Evolutionary conservation across 2,888 invertebrate genomes (phyloP).

Genomic region (Cancer borealis): DNA sequence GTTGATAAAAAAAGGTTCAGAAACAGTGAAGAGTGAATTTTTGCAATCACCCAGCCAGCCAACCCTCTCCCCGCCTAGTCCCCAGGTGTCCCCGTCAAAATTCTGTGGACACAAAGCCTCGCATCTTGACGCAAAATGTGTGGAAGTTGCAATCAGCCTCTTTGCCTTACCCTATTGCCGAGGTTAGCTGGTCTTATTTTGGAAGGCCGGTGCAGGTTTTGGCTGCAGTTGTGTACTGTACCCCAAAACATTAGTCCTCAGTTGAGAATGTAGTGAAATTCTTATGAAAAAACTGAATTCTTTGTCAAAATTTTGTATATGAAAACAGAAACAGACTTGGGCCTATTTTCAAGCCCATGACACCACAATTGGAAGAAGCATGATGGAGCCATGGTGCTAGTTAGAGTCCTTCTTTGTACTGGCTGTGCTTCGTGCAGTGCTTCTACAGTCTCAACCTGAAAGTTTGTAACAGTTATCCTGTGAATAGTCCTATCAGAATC

Average conservation of each 20-base stretch:
- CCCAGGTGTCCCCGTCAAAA: constrained; percentile 31
- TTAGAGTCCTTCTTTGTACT: background rate
- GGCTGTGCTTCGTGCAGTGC: constrained; percentile 16
- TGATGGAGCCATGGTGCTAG: constrained; percentile 25
- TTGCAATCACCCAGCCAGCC: background rate
- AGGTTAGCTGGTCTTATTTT: background rate
- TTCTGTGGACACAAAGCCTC: constrained; percentile 14
- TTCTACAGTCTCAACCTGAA: background rate
- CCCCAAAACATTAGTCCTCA: background rate
- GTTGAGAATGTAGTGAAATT: constrained; percentile 8
- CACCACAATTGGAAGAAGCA: background rate
- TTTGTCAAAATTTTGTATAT: constrained; percentile 12
- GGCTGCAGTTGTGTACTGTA: background rate
- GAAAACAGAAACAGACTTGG: background rate
- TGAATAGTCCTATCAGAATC: background rate
- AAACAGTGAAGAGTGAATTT: background rate
- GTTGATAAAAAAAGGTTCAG: background rate
- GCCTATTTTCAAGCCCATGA: background rate
- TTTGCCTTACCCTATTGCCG: constrained; percentile 25
- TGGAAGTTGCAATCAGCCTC: constrained; percentile 33
- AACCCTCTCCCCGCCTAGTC: constrained; percentile 14
- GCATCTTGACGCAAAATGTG: constrained; percentile 10
- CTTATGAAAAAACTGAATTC: background rate
- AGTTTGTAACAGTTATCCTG: background rate
- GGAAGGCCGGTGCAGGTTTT: background rate